Evolutionary conservation across 1,140 invertebrate genomes (phyloP), one percentile per base, ranked within the genome.

Genomic region (Saccostrea echinata): DNA sequence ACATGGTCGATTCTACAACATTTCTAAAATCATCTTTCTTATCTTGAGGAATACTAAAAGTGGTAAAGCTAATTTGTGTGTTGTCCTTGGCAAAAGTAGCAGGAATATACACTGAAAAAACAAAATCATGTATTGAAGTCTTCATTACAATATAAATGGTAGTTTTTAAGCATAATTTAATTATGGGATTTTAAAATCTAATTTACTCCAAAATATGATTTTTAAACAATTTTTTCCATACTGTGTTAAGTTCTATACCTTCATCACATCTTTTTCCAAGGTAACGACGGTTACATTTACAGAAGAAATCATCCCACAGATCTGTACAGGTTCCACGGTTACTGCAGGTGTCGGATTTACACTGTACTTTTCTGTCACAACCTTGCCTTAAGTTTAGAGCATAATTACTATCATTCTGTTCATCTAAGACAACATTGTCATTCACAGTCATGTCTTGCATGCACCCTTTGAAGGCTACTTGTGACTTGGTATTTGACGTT

Each of bases 371-470:
- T 71, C 98, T 95, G 1, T 96, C 96, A 94, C 98, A 99, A 1
- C 97, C 97, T 27, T 96, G 86, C 21, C 12, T 8, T 1, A 92
- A 82, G 33, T 86, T 35, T 3, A 84, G 52, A 12, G 76, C 13
- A n/a, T 55, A 81, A n/a, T 82, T 43, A 53, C 21, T 11, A 68
- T 84, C 24, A 33, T 12, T 94, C 90, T 88, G 89, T 21, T 88
- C 84, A 33, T 90, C 88, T 68, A 94, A 89, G 87, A 97, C 96
- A 96, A 97, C 97, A 93, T 97, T 96, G 6, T 96, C 97, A 94
- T 98, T 98, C 43, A 99, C 97, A 35, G 97, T 96, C 12, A 98
- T 96, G 94, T 99, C 98, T 94, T 98, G 97, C 94, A 98, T 97
- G 94, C 98, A 99, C 3, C 98, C 98, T 24, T 98, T 97, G 94